A percentile compares a stretch with the other conserved stretches of the same genome.
These are phyloP conservation scores for Axea sp. DNA, from an alignment of 2,888 invertebrate genomes.

Conservation along the genomic window DNA sequence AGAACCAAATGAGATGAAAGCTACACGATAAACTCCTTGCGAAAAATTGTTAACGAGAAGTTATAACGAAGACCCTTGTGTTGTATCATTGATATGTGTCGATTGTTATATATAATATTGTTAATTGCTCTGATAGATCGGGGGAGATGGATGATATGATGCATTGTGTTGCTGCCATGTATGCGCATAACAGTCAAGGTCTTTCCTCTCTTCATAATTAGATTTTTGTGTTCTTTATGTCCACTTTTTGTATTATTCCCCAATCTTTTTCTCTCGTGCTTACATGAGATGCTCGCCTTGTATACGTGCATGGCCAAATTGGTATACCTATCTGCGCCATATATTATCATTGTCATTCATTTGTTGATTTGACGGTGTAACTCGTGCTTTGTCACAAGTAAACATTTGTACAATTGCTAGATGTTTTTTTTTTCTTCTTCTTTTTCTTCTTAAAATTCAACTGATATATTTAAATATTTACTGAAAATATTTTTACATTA, in stretches of 20 bases:
- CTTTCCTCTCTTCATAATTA: slow-evolving; percentile 61
- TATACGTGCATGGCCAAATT: slow-evolving; percentile 53
- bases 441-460: too few species aligned
- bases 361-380: too few species aligned
- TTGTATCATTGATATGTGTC: slow-evolving; percentile 20
- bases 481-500: too few species aligned
- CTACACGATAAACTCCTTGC: slow-evolving; percentile 10
- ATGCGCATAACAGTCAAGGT: slow-evolving; percentile 68
- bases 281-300: slow-evolving; percentile 51
- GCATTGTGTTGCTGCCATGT: slow-evolving; percentile 69
- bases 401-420: too few species aligned
- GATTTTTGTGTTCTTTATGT: slow-evolving; percentile 43
- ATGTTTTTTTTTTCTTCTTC: too few species aligned
- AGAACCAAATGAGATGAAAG: slow-evolving; percentile 10
- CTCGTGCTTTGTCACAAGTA: too few species aligned
- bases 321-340: neutral
- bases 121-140: slow-evolving; percentile 65
- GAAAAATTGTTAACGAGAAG: slow-evolving; percentile 7
- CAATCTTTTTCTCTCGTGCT: slow-evolving; percentile 36
- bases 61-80: slow-evolving; percentile 18
- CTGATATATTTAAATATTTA: too few species aligned
- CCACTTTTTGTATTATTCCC: slow-evolving; percentile 21
- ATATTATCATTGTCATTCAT: too few species aligned
- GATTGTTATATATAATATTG: slow-evolving; percentile 52
- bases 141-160: slow-evolving; percentile 66